Conservation (phyloP, 1,140 invertebrate species). For the Panonychus citri region DNA sequence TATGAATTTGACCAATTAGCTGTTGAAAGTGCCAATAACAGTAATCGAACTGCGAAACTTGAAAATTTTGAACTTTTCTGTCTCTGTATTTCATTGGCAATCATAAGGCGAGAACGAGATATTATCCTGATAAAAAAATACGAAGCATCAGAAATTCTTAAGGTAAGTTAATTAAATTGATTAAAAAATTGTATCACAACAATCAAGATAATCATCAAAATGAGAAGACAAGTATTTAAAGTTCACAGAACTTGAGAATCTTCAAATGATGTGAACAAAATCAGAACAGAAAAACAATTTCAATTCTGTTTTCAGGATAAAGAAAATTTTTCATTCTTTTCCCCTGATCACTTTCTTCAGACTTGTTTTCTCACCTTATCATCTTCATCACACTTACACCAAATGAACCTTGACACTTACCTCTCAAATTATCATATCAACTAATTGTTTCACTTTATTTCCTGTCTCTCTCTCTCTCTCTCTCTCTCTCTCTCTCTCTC, state of each 20-base stretch:
- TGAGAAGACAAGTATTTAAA: no score
- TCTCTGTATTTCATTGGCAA: slow-evolving; percentile 7
- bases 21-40: no score
- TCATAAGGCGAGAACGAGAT: slow-evolving; percentile 11
- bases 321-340: no score
- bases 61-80: slow-evolving; percentile 10
- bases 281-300: no score
- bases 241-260: no score
- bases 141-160: slow-evolving; percentile 10
- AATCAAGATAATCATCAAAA: background rate
- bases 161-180: slow-evolving; percentile 3
- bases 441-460: background rate
- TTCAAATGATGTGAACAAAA: no score
- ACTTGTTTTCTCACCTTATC: no score
- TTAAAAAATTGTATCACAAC: background rate
- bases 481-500: background rate
- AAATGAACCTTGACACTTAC: background rate
- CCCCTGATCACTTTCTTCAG: no score
- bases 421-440: background rate
- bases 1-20: no score
- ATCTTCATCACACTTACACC: no score
- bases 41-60: no score
- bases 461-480: background rate
- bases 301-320: no score
- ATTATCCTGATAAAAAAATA: slow-evolving; percentile 8